Evolutionary conservation across 2,797 vertebrate genomes (phyloP).

Genomic region (Rachycentron canadum): DNA sequence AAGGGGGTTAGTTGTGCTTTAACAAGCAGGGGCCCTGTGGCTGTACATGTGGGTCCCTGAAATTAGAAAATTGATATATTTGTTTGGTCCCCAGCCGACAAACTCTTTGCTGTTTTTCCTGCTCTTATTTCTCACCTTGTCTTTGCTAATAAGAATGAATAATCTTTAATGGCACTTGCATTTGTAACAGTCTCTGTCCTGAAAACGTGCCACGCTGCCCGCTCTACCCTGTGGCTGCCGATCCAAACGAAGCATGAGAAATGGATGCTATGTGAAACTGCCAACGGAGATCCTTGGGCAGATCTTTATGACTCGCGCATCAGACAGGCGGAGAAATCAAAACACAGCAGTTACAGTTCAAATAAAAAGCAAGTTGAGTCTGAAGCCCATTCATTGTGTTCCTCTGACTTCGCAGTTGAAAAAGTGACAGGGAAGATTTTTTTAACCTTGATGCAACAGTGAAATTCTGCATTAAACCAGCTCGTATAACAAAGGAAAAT

Average conservation of each 20-base stretch:
- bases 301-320: not conserved
- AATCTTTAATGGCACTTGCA: not conserved
- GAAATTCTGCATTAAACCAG: not conserved
- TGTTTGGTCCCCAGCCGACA: not conserved
- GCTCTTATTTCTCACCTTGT: not conserved
- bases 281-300: not conserved
- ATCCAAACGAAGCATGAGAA: conserved; percentile 6
- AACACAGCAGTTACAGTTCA: not conserved
- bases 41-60: accelerated
- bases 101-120: not conserved
- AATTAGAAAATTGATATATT: not conserved
- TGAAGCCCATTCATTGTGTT: not conserved
- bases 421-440: not conserved
- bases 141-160: not conserved
- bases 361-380: not conserved
- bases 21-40: not conserved
- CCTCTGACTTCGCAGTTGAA: no score
- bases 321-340: not conserved
- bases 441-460: not conserved
- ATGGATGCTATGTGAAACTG: conserved; percentile 5
- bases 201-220: not conserved
- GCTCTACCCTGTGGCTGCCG: not conserved
- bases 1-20: not conserved
- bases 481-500: not conserved
- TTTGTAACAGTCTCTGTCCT: not conserved